A percentile compares a stretch with the other conserved stretches of the same genome.
Evolutionary conservation across 2,888 invertebrate genomes (phyloP).

Genomic region (Sepiola atlantica): DNA sequence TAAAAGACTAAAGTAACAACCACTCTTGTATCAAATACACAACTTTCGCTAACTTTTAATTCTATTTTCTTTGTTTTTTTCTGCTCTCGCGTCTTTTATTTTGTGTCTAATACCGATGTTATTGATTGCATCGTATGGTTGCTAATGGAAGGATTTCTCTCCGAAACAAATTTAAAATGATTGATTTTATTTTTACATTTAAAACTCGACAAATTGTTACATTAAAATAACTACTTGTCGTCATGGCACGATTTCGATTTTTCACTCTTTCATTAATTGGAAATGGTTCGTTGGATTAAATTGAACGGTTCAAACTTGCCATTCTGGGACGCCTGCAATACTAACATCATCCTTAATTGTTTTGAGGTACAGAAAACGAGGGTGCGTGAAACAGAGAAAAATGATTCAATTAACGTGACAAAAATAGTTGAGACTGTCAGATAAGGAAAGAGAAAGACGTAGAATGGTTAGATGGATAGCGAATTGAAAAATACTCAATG

Average conservation of each 20-base stretch:
- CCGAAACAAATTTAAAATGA: background rate
- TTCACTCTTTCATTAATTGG: background rate
- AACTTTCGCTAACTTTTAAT: background rate
- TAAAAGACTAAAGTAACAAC: background rate
- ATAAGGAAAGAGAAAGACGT: too few species aligned
- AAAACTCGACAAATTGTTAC: conserved; percentile 9
- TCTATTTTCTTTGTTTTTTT: background rate
- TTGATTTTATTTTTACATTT: conserved; percentile 22
- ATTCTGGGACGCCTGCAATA: background rate
- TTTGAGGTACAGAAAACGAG: background rate
- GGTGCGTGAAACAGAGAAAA: background rate
- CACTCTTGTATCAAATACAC: conserved; percentile 14
- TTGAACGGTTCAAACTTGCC: background rate
- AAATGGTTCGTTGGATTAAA: background rate
- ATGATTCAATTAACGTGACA: too few species aligned
- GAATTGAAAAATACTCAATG: too few species aligned
- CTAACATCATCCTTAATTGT: background rate
- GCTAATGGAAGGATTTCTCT: background rate
- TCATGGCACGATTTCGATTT: background rate
- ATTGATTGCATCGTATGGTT: background rate
- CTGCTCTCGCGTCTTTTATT: background rate
- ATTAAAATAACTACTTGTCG: background rate
- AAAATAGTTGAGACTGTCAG: too few species aligned
- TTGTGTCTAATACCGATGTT: background rate
- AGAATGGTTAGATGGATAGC: too few species aligned